A percentile compares a stretch with the other conserved stretches of the same genome.
phyloP scores from a whole-genome alignment of 2,888 invertebrate genomes.

The Theristus sp. region DNA sequence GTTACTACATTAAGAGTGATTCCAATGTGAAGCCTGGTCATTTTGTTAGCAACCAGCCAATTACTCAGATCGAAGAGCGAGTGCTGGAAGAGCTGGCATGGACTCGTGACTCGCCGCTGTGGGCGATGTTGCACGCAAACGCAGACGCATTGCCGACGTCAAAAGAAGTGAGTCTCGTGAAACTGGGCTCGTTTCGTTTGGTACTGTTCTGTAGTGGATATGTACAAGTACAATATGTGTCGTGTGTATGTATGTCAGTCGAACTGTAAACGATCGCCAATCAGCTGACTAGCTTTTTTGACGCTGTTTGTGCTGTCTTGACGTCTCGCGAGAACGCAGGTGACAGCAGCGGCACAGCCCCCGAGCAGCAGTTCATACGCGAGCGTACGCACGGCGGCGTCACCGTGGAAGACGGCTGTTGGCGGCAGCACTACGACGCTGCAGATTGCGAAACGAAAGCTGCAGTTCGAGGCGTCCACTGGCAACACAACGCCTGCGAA shows the following conservation, averaged over 20 bases:
- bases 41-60: background rate
- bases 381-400: no score
- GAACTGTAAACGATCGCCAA: no score
- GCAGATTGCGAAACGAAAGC: background rate
- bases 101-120: slow-evolving; percentile 64
- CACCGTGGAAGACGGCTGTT: background rate
- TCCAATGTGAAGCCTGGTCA: background rate
- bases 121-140: slow-evolving; percentile 40
- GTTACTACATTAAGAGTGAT: background rate
- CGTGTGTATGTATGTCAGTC: background rate
- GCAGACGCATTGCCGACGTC: slow-evolving; percentile 42
- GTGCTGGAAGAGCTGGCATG: slow-evolving; percentile 78
- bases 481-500: background rate
- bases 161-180: slow-evolving; percentile 33
- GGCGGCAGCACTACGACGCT: slow-evolving; percentile 4
- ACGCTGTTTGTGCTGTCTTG: no score
- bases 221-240: background rate
- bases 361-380: no score
- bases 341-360: no score
- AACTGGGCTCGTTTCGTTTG: background rate
- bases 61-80: slow-evolving; percentile 63
- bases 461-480: background rate
- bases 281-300: no score
- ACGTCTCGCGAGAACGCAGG: no score
- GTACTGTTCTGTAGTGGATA: background rate